A percentile compares a stretch with the other conserved stretches of the same genome.
phyloP scores from a whole-genome alignment of 30 jellyfish, hydroid and myxozoan genomes.

The Cassiopea andromeda region DNA sequence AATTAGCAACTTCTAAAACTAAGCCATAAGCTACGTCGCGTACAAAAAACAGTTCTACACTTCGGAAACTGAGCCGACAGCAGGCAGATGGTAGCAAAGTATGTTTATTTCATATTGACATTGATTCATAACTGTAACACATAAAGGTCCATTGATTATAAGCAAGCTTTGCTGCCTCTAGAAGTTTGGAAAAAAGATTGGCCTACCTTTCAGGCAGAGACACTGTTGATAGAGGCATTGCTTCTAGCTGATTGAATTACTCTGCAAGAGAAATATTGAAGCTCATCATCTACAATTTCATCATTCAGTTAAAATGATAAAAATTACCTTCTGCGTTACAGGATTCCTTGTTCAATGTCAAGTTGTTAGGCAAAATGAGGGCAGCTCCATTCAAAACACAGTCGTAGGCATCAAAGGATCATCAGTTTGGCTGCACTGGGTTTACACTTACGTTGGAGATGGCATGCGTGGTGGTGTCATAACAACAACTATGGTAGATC shows the following conservation, averaged over 20 bases:
- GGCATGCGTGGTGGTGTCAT: neutral
- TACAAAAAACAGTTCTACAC: too few relatives aligned
- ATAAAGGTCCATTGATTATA: too few relatives aligned
- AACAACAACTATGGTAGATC: neutral
- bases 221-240: neutral
- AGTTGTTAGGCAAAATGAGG: conserved; percentile 1
- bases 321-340: neutral
- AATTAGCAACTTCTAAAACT: too few relatives aligned
- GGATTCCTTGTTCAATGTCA: neutral
- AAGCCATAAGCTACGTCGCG: too few relatives aligned
- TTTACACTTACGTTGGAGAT: conserved; percentile 20
- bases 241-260: neutral
- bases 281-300: too few relatives aligned
- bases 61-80: too few relatives aligned
- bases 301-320: neutral
- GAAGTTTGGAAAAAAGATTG: too few relatives aligned
- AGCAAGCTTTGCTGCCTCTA: too few relatives aligned
- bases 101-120: too few relatives aligned
- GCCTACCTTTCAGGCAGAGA: too few relatives aligned
- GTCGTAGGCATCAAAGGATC: conserved; percentile 10
- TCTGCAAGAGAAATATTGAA: neutral
- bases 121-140: too few relatives aligned
- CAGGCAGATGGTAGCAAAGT: too few relatives aligned
- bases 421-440: conserved; percentile 59
- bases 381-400: conserved; percentile 15